Conservation (phyloP, 2,797 vertebrate species). For the Smutsia gigantea region DNA sequence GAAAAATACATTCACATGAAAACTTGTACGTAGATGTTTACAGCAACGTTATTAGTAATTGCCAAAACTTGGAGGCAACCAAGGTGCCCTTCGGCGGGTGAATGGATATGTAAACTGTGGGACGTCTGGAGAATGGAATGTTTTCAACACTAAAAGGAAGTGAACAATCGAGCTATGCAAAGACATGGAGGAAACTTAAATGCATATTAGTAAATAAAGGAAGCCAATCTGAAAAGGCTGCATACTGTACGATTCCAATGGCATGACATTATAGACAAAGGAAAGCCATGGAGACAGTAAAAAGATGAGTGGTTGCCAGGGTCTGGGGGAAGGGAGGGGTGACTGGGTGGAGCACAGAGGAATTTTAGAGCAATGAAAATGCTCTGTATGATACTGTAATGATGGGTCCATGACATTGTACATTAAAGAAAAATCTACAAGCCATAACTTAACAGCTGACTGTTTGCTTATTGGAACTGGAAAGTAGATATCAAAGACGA, state of each 20-base stretch:
- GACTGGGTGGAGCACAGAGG: background rate
- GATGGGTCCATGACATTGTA: background rate
- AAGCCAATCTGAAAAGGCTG: background rate
- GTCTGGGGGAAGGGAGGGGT: no score
- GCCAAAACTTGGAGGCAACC: background rate
- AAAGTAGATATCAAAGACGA: background rate
- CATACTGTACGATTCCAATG: background rate
- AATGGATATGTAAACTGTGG: background rate
- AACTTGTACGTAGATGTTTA: background rate
- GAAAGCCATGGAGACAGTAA: background rate
- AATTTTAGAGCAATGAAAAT: background rate
- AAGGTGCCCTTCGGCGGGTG: background rate
- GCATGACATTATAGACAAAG: background rate
- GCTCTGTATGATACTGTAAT: background rate
- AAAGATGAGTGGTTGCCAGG: background rate
- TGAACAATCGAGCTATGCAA: background rate
- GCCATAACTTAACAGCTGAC: background rate
- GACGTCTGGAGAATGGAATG: background rate
- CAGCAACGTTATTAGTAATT: background rate
- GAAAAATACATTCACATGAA: background rate
- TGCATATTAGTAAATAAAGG: background rate
- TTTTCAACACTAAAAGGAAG: background rate
- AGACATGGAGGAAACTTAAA: background rate
- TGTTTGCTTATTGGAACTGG: background rate
- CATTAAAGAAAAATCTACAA: background rate